Base-by-base conservation (phyloP, 35 echinoderm and acorn worm genomes). In the Apostichopus japonicus region DNA sequence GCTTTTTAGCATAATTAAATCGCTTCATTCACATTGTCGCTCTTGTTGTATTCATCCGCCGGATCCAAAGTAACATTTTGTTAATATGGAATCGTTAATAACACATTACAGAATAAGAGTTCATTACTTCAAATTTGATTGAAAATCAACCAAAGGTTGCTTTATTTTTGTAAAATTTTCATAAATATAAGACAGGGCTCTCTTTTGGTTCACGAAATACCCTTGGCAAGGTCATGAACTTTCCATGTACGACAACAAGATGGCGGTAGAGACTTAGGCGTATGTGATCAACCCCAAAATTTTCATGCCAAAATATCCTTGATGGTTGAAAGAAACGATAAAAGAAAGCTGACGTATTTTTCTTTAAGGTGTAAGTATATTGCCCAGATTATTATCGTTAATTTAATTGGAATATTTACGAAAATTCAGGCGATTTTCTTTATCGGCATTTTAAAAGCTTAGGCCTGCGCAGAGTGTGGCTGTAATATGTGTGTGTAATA, bases 221-320 rank as follows among this genome's bases (percentile, higher is more conserved):
- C 86, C 86, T 58, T 87, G 86, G 79, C 58, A 58, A 90, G 88
- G 88, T 90, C 88, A 90, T 61, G 72, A 90, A 73, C 88, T 90
- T 90, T 90, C 67, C 73, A 87, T 67, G 19, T 90, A 90, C 88
- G 88, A 90, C 88, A 90, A 90, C 88, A 90, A 90, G 88, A 90
- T 90, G 88, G 88, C 88, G 88, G 88, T 78, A 78, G 88, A 78
- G 88, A 90, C 17, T 78, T 90, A 90, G 88, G 88, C 88, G 88
- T 90, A 90, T 90, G 88, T 90, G 88, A 90, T 90, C 67, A 90
- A 77, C 65, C 88, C 67, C 72, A 61, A 90, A 75, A 27, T 90
- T 90, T 87, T 53, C 72, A 90, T 23, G 88, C 67, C 88, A 56
- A 77, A 53, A 90, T 90, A 77, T 90, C 72, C 73, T 90, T 78